Evolutionary conservation across 1,140 invertebrate species (phyloP), one percentile per base, ranked within the genome.

Genomic region (Trachymyrmex septentrionalis): DNA sequence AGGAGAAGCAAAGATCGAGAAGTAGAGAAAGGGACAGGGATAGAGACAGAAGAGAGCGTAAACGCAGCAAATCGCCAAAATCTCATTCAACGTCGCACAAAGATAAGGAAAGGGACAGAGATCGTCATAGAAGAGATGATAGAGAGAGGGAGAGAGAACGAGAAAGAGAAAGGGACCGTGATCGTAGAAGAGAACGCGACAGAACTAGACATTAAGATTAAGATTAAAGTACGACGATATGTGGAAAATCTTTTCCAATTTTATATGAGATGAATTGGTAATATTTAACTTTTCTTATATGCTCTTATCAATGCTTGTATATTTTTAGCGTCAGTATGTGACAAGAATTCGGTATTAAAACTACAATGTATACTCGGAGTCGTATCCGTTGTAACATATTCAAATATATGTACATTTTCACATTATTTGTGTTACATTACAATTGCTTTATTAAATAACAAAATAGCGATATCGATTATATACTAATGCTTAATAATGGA

Each of bases 21-120:
- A 96, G 96, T 44, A 94, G 96, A 24, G 96, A 96, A 2, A 91
- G 96, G 10, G 96, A 96, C 0, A 92, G 96, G 27, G 95, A 96
- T 4, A 92, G 95, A 53, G 94, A 95, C 14, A 93, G 95, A 21
- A 87, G 94, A 24, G 95, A 96, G 48, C 89, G 95, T 44, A 95
- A 95, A 90, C 88, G 94, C 3, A 95, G 95, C 55, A 94, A 92
- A 88, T 95, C 94, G 0, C 94, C 94, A 0, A 94, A 94, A 89
- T 80, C 63, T 48, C 90, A 93, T 72, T 92, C 92, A 0, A 91
- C 91, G 0, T 92, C 89, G 55, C 88, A 94, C 27, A 95, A 93
- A 72, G 94, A 95, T 5, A 95, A 94, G 50, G 94, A 95, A 0
- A 92, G 94, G 48, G 93, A 95, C 0, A 94, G 93, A 72, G 93